phyloP scores from a whole-genome alignment of 64 coral and sea anemone genomes.

The Dendronephthya gigantea region DNA sequence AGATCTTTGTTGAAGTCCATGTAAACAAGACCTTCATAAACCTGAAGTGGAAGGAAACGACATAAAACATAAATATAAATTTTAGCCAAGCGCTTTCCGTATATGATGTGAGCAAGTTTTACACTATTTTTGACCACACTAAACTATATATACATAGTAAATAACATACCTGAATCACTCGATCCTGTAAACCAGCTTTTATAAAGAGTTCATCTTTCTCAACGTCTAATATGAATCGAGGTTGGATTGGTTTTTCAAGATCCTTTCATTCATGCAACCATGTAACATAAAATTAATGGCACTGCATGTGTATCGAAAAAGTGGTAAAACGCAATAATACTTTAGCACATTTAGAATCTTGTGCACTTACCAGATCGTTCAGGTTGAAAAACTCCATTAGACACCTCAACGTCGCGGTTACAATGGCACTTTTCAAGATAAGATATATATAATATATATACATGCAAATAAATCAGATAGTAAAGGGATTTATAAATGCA shows the following conservation, averaged over 20 bases:
- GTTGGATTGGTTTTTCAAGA: conserved; percentile 32
- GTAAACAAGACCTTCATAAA: conserved; percentile 29
- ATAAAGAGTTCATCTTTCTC: conserved; percentile 35
- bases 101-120: no score
- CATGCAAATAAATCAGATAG: neutral
- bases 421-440: conserved; percentile 18
- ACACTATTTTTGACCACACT: no score
- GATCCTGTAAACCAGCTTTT: conserved; percentile 29
- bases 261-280: no score
- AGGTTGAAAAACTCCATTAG: conserved; percentile 32
- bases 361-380: conserved; percentile 17
- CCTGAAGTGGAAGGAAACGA: neutral
- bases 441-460: neutral
- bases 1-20: conserved; percentile 29
- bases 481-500: no score
- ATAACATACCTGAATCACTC: conserved; percentile 25
- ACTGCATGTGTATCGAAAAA: no score
- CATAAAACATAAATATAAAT: no score
- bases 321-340: no score
- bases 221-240: conserved; percentile 35
- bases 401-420: conserved; percentile 31
- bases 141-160: no score
- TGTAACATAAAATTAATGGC: no score
- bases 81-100: no score
- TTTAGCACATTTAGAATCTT: no score